A percentile compares a stretch with the other conserved stretches of the same genome.
These are phyloP conservation scores for Dolomedes plantarius DNA, from an alignment of 2,888 invertebrate genomes.

Conservation along the genomic window DNA sequence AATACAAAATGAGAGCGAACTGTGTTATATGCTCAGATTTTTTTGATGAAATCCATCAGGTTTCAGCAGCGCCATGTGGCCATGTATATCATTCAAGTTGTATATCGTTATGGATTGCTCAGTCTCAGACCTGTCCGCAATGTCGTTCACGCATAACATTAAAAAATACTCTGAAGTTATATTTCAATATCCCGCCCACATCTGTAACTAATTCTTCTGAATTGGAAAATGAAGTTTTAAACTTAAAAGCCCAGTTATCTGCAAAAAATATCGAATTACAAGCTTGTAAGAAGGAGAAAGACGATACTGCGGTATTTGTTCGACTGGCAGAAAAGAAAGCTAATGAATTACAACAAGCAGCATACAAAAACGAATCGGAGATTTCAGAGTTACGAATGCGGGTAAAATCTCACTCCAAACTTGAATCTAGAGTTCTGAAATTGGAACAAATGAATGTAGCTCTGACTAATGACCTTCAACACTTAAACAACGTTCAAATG, in stretches of 20 bases:
- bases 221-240: slow-evolving; percentile 7
- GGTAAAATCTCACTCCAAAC: background rate
- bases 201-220: background rate
- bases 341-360: background rate
- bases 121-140: background rate
- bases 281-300: background rate
- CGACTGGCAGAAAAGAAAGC: slow-evolving; percentile 14
- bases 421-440: background rate
- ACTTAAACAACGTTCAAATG: slow-evolving; percentile 2
- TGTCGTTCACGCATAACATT: background rate
- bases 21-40: slow-evolving; percentile 16
- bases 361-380: background rate
- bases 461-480: background rate
- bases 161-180: background rate
- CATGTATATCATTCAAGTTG: slow-evolving; percentile 13
- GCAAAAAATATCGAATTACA: slow-evolving; percentile 5
- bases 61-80: slow-evolving; percentile 8
- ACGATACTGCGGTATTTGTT: background rate
- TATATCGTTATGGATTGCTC: background rate
- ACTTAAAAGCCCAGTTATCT: slow-evolving; percentile 1
- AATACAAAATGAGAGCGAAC: background rate
- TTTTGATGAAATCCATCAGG: background rate
- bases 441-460: background rate
- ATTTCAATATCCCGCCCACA: background rate
- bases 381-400: background rate